Base-by-base conservation (phyloP, 1,140 invertebrate species). In the Nomia melanderi region DNA sequence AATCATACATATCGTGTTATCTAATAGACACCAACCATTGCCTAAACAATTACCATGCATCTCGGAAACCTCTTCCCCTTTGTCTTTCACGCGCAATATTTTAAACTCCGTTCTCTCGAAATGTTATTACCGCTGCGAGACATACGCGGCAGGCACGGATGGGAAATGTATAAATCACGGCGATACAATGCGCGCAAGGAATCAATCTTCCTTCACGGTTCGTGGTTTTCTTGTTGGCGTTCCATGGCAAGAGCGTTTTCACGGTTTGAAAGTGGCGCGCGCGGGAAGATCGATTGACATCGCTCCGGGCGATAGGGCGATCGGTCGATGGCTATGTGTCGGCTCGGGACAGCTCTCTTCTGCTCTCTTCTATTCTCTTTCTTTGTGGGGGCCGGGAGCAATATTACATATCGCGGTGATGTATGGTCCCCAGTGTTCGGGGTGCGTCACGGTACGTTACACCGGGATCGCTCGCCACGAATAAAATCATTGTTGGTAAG, bases 401-500 rank as follows among this genome's bases (percentile, higher is more conserved):
- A 85, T 85, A 85, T 85, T 85, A 85, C 82, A 78, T 84, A 85
- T 85, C 82, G 79, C 75, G 71, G 79, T 87, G 84, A 87, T 86
- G 85, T 86, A 87, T 88, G 84, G 82, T 86, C 70, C 75, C 75
- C 75, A 54, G 69, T 66, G 82, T 66, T 77, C 79, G 70, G 81
- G 69, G 72, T 83, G 69, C 85, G 85, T 87, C 81, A 86, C 82
- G 78, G 79, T 86, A 83, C 85, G 83, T 85, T 87, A 86, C 82
- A 82, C 81, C 67, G 78, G 73, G 82, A 81, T 79, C 81, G 85
- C 87, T 85, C 78, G 80, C 85, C 85, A 86, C 81, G 83, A 85
- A 90, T 90, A 88, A 90, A 90, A 90, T 90, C 86, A 89, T 90
- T 88, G 83, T 88, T 90, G 82, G 78, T 84, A 84, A 83, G 82